These are phyloP conservation scores for Spatula clypeata DNA, from an alignment of 2,797 vertebrate genomes.

Conservation along the genomic window DNA sequence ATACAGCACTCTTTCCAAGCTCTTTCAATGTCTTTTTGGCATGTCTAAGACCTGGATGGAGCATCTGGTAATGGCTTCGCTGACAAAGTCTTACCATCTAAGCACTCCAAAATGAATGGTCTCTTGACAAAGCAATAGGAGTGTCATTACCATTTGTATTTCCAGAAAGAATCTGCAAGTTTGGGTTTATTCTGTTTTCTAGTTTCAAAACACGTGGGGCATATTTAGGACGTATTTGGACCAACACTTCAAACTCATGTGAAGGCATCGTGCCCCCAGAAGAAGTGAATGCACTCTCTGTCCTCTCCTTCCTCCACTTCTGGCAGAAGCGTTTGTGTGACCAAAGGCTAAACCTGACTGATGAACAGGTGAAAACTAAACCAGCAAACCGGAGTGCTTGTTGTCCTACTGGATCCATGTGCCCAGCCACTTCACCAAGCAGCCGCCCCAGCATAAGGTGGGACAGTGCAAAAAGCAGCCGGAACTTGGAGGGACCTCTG, in stretches of 20 bases:
- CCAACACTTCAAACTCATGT: not conserved
- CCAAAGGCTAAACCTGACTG: not conserved
- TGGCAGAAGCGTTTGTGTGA: not conserved
- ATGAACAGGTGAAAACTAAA: not conserved
- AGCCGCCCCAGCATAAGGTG: not conserved
- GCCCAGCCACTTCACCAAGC: not conserved
- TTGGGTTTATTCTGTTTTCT: not conserved
- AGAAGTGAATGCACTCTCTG: not conserved
- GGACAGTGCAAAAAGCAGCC: not conserved
- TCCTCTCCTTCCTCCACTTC: not conserved
- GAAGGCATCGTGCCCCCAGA: not conserved
- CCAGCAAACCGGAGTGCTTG: fast-evolving
- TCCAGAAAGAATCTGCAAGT: not conserved
- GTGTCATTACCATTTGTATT: not conserved
- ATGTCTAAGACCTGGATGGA: not conserved
- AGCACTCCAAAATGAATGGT: not conserved
- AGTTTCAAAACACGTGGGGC: not conserved
- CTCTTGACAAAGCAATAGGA: not conserved
- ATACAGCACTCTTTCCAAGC: not conserved
- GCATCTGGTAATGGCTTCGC: not conserved
- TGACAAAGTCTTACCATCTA: not conserved
- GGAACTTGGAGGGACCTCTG: not conserved
- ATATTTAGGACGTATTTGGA: not conserved
- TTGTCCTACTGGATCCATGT: not conserved
- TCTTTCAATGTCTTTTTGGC: not conserved